Conservation (phyloP, 2,888 invertebrate genomes). For the Pyrgus malvae region DNA sequence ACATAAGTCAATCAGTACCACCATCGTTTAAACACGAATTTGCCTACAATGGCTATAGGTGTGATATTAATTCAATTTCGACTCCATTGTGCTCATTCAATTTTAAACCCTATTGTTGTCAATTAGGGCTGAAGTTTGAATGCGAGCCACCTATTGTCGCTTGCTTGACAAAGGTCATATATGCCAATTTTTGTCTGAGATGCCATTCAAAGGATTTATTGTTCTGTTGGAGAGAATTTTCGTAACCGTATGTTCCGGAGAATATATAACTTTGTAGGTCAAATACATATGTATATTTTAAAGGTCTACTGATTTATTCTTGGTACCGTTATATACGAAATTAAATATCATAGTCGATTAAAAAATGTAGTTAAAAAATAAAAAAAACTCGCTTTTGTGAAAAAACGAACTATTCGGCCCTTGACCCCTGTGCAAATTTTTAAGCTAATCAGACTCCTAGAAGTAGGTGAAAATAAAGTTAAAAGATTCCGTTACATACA, state of each 20-base stretch:
- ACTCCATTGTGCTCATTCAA: not conserved
- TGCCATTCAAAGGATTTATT: conserved; percentile 19
- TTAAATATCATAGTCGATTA: too few relatives aligned
- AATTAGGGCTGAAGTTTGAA: not conserved
- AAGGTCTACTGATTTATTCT: too few relatives aligned
- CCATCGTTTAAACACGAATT: conserved; percentile 25
- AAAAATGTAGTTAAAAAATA: too few relatives aligned
- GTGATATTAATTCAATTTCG: conserved; percentile 21
- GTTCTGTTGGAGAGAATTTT: conserved; percentile 13
- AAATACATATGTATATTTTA: too few relatives aligned
- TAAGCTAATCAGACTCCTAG: too few relatives aligned
- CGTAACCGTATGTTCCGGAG: not conserved
- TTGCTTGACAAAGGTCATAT: conserved; percentile 20
- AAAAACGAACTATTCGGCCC: too few relatives aligned
- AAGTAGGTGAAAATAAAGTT: too few relatives aligned
- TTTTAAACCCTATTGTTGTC: not conserved
- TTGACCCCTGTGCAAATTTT: too few relatives aligned
- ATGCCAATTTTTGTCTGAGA: conserved; percentile 11
- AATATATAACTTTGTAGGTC: too few relatives aligned
- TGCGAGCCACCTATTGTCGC: not conserved
- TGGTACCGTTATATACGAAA: too few relatives aligned
- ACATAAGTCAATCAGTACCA: conserved; percentile 27
- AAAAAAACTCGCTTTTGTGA: too few relatives aligned
- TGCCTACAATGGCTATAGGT: conserved; percentile 28
- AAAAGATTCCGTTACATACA: too few relatives aligned